Conservation (phyloP, 2,888 invertebrate genomes). For the Amphiduros pacificus region DNA sequence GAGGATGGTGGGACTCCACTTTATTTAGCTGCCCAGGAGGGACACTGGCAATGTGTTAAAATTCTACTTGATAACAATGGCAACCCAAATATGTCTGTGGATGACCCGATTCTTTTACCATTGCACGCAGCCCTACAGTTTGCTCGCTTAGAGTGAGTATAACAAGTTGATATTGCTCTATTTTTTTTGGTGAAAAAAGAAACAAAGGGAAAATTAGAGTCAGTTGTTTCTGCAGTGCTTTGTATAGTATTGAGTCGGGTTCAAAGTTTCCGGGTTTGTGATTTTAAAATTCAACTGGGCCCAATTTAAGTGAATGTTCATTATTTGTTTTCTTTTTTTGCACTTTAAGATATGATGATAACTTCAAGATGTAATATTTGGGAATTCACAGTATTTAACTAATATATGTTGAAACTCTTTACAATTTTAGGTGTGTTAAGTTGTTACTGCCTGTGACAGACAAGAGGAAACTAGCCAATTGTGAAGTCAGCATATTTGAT, state of each 20-base stretch:
- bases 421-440: constrained; percentile 37
- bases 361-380: background rate
- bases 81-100: constrained; percentile 37
- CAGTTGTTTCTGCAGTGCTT: background rate
- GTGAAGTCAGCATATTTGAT: constrained; percentile 14
- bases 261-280: background rate
- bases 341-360: background rate
- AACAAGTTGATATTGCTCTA: too few species aligned
- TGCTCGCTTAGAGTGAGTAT: constrained; percentile 22
- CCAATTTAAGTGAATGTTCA: background rate
- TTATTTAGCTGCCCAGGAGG: constrained; percentile 50
- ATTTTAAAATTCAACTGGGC: background rate
- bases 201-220: background rate
- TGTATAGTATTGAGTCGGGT: background rate
- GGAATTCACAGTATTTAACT: background rate
- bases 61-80: constrained; percentile 45
- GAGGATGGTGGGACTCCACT: constrained; percentile 49
- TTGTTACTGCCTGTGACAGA: constrained; percentile 39
- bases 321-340: background rate
- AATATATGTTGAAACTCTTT: constrained; percentile 3
- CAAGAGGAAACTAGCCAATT: constrained; percentile 15
- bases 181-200: background rate
- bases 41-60: constrained; percentile 40
- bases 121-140: constrained; percentile 44
- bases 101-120: constrained; percentile 37